Percentiles rank a stretch among this genome's conserved stretches.
These are phyloP conservation scores for Cervus canadensis DNA, from an alignment of 2,113 vertebrate species.

Conservation along the genomic window DNA sequence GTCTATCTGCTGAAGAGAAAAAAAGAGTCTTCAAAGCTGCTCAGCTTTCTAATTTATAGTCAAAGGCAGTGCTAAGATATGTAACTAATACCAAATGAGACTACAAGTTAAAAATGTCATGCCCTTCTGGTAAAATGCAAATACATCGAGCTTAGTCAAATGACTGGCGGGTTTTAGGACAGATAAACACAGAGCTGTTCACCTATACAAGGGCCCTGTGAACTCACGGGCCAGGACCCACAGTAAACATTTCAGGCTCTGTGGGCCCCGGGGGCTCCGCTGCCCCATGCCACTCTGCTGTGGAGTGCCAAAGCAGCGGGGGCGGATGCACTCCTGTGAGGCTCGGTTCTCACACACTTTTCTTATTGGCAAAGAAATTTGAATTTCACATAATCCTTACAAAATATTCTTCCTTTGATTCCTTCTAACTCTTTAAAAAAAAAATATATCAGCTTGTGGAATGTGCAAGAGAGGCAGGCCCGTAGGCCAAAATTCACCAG, in stretches of 20 bases:
- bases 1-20: conserved; percentile 63
- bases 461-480: not conserved
- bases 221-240: not conserved
- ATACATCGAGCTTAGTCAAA: not conserved
- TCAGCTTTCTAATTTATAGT: not conserved
- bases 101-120: not conserved
- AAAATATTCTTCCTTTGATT: not conserved
- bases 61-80: not conserved
- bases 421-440: not conserved
- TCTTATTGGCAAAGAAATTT: not conserved
- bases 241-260: not conserved
- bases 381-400: not conserved
- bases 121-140: not conserved
- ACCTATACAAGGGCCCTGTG: not conserved
- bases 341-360: not conserved
- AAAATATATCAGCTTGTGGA: not conserved
- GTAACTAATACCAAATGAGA: not conserved
- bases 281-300: not conserved
- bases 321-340: not conserved
- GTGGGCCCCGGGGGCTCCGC: not conserved
- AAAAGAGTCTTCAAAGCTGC: not conserved
- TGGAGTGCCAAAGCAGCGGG: not conserved
- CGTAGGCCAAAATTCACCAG: rapidly evolving
- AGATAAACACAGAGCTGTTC: not conserved
- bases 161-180: not conserved